Conservation (phyloP, 1,140 invertebrate genomes). For the Arion vulgaris region DNA sequence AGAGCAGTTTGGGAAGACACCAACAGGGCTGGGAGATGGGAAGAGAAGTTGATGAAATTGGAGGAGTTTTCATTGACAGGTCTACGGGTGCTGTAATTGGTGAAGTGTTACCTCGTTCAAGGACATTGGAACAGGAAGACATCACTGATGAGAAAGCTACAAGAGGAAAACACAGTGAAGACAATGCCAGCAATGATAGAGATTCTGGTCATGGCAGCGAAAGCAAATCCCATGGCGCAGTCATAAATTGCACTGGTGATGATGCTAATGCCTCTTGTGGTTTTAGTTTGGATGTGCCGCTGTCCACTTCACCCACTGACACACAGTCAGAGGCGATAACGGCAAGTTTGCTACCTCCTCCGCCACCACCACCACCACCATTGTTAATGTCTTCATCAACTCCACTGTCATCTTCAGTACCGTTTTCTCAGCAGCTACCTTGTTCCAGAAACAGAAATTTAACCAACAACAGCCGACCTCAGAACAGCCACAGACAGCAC, state of each 20-base stretch:
- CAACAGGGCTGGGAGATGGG: slow-evolving; percentile 17
- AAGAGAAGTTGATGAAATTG: slow-evolving; percentile 28
- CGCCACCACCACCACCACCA: slow-evolving; percentile 5
- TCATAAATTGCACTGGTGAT: not conserved
- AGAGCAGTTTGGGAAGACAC: not conserved
- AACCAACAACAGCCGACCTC: slow-evolving; percentile 2
- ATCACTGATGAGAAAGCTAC: not conserved
- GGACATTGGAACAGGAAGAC: not conserved
- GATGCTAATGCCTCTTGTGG: not conserved
- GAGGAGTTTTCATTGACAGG: slow-evolving; percentile 22
- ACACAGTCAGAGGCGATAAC: not conserved
- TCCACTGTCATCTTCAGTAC: not conserved
- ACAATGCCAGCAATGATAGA: not conserved
- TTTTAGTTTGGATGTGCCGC: not conserved
- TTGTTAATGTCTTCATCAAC: slow-evolving; percentile 7
- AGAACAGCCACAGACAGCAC: slow-evolving; percentile 10
- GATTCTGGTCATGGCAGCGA: slow-evolving; percentile 39
- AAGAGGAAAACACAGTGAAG: not conserved
- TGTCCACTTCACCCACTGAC: not conserved
- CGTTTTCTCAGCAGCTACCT: slow-evolving; percentile 30
- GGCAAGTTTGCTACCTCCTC: not conserved
- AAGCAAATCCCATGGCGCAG: slow-evolving; percentile 21
- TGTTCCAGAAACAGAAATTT: slow-evolving; percentile 27
- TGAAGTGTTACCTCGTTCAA: not conserved
- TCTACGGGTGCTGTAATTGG: slow-evolving; percentile 30